Base-by-base conservation (phyloP, 2,113 vertebrate genomes). In the Lophius piscatorius region DNA sequence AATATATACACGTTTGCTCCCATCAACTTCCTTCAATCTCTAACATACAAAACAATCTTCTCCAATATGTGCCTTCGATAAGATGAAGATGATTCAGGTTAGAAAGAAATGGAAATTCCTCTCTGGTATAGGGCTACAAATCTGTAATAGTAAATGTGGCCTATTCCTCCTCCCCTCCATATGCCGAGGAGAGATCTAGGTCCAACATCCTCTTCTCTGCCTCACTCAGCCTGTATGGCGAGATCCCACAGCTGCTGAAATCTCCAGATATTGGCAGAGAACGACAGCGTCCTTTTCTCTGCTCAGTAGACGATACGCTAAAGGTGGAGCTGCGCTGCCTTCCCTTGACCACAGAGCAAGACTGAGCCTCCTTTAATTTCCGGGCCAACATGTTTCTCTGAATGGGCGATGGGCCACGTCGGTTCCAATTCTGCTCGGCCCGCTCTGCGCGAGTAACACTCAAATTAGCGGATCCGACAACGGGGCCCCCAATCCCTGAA, bases 181-280 rank as follows among this genome's bases (percentile, higher is more conserved):
- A 93, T 11, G 91, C 89, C 0, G 95, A 92, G 31, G 81, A 61
- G 36, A 90, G 55, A 28, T 90, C 86, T 1, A 98, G 84, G 80
- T 98, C 95, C 2, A 95, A 87, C 93, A 95, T 94, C 78, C 84
- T 91, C 78, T 95, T 94, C 70, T 97, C 96, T 0, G 91, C 90
- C 71, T 96, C 95, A 0, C 91, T 95, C 74, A 98, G 92, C 46
- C 92, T 91, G 33, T 94, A 98, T 0, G 93, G 91, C 0, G 93
- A 94, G 6, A 92, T 91, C 13, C 91, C 91, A 5, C 92, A 89
- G 74, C 89, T 93, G 66, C 89, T 90, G 59, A 92, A 93, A 59
- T 93, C 92, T 0, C 90, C 88, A 28, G 93, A 93, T 42, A 92
- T 77, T 0, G 94, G 94, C 75, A 96, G 92, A 65, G 95, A 97